Conservation (phyloP, 2,113 vertebrate species). For the Microcebus griseorufus region DNA sequence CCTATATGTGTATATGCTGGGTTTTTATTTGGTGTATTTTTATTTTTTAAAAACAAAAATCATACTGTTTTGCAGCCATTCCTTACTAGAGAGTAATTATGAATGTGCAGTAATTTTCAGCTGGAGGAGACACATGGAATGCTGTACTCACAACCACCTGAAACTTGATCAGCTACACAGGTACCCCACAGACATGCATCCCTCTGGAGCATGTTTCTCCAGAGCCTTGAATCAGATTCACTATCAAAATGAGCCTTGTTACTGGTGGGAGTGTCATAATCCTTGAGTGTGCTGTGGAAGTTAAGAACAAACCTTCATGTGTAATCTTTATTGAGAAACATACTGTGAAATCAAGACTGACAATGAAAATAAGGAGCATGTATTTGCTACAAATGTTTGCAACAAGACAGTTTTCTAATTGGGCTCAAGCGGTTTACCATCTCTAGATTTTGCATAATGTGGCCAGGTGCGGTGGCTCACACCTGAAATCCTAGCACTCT, state of each 20-base stretch:
- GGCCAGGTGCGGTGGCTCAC: too few species aligned
- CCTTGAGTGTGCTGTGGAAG: neutral
- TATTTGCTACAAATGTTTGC: neutral
- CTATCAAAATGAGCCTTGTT: neutral
- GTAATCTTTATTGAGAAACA: neutral
- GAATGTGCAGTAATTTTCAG: neutral
- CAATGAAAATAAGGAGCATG: neutral
- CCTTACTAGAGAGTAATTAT: neutral
- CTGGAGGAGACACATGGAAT: neutral
- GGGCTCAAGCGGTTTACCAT: neutral
- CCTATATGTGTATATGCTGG: neutral
- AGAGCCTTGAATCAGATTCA: neutral
- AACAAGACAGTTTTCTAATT: neutral
- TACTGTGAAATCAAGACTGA: neutral
- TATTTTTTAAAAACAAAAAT: neutral
- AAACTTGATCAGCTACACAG: neutral
- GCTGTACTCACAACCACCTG: neutral
- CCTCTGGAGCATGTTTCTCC: neutral
- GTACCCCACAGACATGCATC: neutral
- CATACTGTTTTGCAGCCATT: neutral
- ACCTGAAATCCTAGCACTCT: too few species aligned
- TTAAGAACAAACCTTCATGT: neutral
- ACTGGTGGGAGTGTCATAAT: neutral
- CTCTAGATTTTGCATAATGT: neutral
- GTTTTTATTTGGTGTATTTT: neutral